Conservation (phyloP, 2,888 invertebrate species). For the Drosophila merina region DNA sequence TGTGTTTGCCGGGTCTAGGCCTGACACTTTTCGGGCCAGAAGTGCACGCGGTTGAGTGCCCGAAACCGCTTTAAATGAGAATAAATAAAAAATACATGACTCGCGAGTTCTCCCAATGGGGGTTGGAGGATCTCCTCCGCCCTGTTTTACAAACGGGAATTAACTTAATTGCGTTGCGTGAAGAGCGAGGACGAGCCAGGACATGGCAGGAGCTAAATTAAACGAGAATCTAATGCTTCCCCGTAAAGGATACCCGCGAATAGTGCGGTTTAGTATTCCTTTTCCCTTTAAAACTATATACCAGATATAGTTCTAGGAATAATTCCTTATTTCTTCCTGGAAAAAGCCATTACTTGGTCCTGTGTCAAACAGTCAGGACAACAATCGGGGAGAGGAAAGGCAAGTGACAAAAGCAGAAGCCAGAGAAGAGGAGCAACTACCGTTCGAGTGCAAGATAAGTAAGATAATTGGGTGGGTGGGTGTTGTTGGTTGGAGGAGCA, state of each 20-base stretch:
- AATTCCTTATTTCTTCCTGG: neutral
- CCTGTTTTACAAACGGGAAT: conserved; percentile 66
- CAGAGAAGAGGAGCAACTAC: neutral
- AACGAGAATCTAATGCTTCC: neutral
- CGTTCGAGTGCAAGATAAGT: conserved; percentile 3
- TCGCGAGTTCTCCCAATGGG: conserved; percentile 42
- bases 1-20: conserved; percentile 11
- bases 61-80: conserved; percentile 63
- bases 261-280: neutral
- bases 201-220: neutral
- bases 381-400: neutral
- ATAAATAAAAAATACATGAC: conserved; percentile 59
- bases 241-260: neutral
- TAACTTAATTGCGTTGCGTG: conserved; percentile 71
- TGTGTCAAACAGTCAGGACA: neutral
- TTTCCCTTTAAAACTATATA: too few species aligned
- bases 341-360: neutral
- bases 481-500: neutral
- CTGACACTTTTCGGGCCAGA: conserved; percentile 59
- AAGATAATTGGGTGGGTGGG: neutral
- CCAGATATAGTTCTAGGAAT: neutral
- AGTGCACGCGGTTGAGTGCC: conserved; percentile 70
- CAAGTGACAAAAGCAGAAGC: conserved; percentile 10
- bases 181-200: conserved; percentile 19
- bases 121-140: conserved; percentile 2